Conservation (phyloP, 2,113 vertebrate species). For the Oryzias javanicus region DNA sequence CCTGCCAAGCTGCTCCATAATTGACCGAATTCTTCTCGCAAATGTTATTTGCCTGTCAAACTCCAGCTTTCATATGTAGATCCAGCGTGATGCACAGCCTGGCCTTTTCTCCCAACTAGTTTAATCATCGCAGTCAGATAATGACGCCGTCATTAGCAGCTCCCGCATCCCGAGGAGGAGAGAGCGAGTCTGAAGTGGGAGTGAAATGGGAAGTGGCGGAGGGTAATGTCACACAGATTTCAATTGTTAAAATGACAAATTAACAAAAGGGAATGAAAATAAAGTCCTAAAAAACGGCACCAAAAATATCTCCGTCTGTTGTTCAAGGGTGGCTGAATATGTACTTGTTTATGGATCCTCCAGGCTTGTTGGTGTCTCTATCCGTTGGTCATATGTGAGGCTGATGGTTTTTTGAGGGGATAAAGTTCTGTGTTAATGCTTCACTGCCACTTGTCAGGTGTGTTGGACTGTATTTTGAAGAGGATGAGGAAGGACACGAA, state of each 20-base stretch:
- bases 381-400: conserved; percentile 32
- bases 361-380: conserved; percentile 49
- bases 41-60: conserved; percentile 49
- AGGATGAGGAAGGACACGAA: conserved; percentile 57
- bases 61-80: conserved; percentile 27
- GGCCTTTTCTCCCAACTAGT: conserved; percentile 18
- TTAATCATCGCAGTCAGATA: conserved; percentile 55
- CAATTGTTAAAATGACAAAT: conserved; percentile 32
- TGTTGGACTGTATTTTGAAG: conserved; percentile 59
- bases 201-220: conserved; percentile 7
- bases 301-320: conserved; percentile 4
- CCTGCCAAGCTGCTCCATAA: conserved; percentile 35
- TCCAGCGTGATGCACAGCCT: conserved; percentile 3
- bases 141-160: conserved; percentile 72
- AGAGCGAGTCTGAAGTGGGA: not conserved
- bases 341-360: conserved; percentile 31
- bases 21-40: conserved; percentile 47
- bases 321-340: conserved; percentile 34
- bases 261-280: conserved; percentile 11
- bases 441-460: conserved; percentile 65
- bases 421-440: conserved; percentile 60
- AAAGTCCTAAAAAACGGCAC: not conserved
- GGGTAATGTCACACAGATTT: conserved; percentile 15
- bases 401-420: conserved; percentile 58
- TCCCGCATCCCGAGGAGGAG: conserved; percentile 2